Percentiles rank a stretch among this genome's conserved stretches.
Conservation (phyloP, 1,140 invertebrate species). For the Drosophila ambigua region DNA sequence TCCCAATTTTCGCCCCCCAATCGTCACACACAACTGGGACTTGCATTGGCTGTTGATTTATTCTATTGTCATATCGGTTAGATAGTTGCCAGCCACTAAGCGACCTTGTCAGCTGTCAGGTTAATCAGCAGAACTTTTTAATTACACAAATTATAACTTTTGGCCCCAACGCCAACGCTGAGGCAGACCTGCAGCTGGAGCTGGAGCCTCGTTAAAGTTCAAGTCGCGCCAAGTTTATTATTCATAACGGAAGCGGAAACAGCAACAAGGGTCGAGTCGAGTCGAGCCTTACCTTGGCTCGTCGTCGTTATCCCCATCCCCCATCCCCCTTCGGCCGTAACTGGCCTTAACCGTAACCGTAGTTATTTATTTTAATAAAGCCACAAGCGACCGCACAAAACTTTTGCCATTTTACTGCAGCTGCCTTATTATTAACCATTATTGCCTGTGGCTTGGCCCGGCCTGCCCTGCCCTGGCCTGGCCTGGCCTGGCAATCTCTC, state of each 20-base stretch:
- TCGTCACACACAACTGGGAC: neutral
- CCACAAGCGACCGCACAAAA: conserved; percentile 37
- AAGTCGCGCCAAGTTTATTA: conserved; percentile 53
- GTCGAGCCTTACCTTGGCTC: no score
- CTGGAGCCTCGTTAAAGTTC: conserved; percentile 41
- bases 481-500: conserved; percentile 41
- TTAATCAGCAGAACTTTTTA: conserved; percentile 62
- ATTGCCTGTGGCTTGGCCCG: conserved; percentile 29
- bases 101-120: conserved; percentile 47
- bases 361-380: conserved; percentile 56
- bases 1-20: conserved; percentile 9
- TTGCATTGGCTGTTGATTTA: conserved; percentile 48
- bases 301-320: conserved; percentile 13
- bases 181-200: no score
- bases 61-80: conserved; percentile 37
- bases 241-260: conserved; percentile 55
- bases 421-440: conserved; percentile 60
- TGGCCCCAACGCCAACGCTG: neutral
- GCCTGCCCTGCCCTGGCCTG: conserved; percentile 12
- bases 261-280: conserved; percentile 25
- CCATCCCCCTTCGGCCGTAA: conserved; percentile 1
- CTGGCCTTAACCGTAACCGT: conserved; percentile 32
- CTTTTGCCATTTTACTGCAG: conserved; percentile 52
- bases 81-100: conserved; percentile 28
- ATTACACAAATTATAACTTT: conserved; percentile 74